Evolutionary conservation across 2,888 invertebrate genomes (phyloP), one percentile per base, ranked within the genome.

Genomic region (Plagodis dolabraria): DNA sequence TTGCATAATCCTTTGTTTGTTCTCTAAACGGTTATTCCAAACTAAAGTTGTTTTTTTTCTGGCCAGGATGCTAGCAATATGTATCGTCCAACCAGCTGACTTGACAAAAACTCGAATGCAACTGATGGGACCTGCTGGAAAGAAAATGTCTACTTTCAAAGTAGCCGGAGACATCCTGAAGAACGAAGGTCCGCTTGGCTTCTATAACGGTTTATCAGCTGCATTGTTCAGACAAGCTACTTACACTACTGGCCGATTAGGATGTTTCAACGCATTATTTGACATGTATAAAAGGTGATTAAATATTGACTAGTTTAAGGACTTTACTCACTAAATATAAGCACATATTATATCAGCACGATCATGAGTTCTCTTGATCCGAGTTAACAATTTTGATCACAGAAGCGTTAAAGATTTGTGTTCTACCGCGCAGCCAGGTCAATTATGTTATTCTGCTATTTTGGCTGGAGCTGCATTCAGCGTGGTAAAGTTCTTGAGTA

Each of bases 201-300:
- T 99, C 67, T 99, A 99, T 84, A 95, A 95, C 36, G 99, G 99
- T 0, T 90, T 99, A 5, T 97, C 97, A 0, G 98, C 98, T 4
- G 98, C 97, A 0, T 91, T 99, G 47, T 92, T 99, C 68, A 93
- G 99, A 57, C 99, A 99, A 83, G 99, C 99, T 0, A 98, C 99
- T 0, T 99, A 99, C 83, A 99, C 99, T 0, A 99, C 99, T 0
- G 97, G 97, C 0, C 94, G 99, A 64, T 94, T 99, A 58, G 99
- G 99, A 49, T 95, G 97, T 68, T 99, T 98, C 84, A 97, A 97
- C 12, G 96, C 95, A 84, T 85, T 99, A 2, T 96, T 97, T 77
- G 98, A 98, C 79, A 76, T 86, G 55, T 95, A 95, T 65, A 92
- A 93, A 57, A 81, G 78, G 94, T 95, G 7, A 43, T n/a, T n/a